Percentiles rank a stretch among this genome's conserved stretches.
phyloP scores from a whole-genome alignment of 2,888 invertebrate genomes.

The Chalcosyrphus nemorum region DNA sequence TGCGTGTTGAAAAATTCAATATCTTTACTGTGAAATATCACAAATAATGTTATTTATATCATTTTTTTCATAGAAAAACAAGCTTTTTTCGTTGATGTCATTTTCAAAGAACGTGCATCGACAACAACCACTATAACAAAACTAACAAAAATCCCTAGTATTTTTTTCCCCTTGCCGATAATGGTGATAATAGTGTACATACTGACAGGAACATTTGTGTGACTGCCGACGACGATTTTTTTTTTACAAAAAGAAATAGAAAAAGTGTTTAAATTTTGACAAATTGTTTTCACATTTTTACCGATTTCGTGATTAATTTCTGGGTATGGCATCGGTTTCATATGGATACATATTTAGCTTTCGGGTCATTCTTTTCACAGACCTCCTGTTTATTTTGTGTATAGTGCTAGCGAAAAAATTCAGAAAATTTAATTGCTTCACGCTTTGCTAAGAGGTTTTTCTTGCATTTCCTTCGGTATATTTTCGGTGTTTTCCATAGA shows the following conservation, averaged over 20 bases:
- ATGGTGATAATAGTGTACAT: constrained; percentile 61
- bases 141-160: constrained; percentile 8
- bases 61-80: constrained; percentile 20
- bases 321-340: neutral
- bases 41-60: constrained; percentile 41
- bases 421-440: neutral
- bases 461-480: neutral
- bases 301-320: constrained; percentile 17
- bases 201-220: constrained; percentile 47
- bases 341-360: constrained; percentile 22
- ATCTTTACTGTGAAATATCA: constrained; percentile 40
- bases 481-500: neutral
- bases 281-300: constrained; percentile 21
- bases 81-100: neutral
- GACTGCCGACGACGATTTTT: constrained; percentile 21
- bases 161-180: constrained; percentile 45
- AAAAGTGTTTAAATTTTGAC: constrained; percentile 25
- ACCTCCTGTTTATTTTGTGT: constrained; percentile 43
- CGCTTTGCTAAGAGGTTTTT: neutral
- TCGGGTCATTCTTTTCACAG: neutral
- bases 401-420: constrained; percentile 33
- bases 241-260: constrained; percentile 18
- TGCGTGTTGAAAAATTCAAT: constrained; percentile 61
- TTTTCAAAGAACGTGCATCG: neutral
- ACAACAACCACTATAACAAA: neutral